Evolutionary conservation across 2,888 invertebrate species (phyloP).

Genomic region (Agrotis exclamationis): DNA sequence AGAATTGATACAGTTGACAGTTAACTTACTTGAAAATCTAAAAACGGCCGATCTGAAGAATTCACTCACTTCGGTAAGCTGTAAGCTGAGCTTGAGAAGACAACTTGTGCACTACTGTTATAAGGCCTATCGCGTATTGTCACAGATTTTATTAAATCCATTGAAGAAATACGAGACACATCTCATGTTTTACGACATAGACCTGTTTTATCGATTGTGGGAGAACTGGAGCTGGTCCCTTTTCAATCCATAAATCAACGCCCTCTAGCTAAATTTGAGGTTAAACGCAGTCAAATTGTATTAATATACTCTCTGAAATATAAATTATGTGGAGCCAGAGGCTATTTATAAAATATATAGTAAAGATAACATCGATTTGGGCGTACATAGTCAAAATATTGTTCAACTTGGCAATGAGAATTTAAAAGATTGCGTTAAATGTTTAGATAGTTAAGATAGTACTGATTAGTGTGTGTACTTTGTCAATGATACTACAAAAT

Average conservation of each 20-base stretch:
- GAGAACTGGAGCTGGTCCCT: constrained; percentile 47
- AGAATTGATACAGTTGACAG: constrained; percentile 19
- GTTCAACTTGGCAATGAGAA: constrained; percentile 71
- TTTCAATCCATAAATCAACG: constrained; percentile 64
- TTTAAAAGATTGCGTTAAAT: constrained; percentile 65
- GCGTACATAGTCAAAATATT: constrained; percentile 64
- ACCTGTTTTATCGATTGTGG: constrained; percentile 32
- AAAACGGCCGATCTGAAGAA: background rate
- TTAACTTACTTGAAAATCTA: constrained; percentile 23
- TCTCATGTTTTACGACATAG: constrained; percentile 26
- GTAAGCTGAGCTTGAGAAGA: constrained; percentile 1
- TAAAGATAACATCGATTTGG: constrained; percentile 59
- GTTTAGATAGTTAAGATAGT: constrained; percentile 69
- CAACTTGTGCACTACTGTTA: background rate
- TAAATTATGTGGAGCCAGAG: constrained; percentile 50
- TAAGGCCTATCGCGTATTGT: background rate
- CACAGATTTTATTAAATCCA: background rate
- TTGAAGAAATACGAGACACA: constrained; percentile 21
- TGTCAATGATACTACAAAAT: constrained; percentile 20
- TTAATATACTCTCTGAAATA: constrained; percentile 44
- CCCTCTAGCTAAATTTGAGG: constrained; percentile 61
- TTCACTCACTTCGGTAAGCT: constrained; percentile 17
- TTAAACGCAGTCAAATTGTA: constrained; percentile 62
- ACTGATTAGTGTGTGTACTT: constrained; percentile 58
- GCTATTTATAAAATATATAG: constrained; percentile 60